These are phyloP conservation scores for Cylas formicarius DNA, from an alignment of 1,140 invertebrate species.

Conservation along the genomic window DNA sequence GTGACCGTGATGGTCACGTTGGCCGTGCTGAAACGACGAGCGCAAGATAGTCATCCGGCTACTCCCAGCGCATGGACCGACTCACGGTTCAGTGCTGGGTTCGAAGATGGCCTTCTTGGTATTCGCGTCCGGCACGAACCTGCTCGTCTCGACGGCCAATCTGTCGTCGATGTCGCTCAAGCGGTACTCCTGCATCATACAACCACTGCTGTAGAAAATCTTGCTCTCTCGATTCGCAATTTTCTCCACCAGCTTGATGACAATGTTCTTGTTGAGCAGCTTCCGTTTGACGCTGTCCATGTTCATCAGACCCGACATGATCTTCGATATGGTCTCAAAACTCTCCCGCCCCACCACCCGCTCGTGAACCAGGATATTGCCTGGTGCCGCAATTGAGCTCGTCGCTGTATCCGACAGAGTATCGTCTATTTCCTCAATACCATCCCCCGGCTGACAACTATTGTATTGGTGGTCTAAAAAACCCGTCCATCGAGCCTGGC, in stretches of 20 bases:
- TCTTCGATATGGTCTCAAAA: conserved; percentile 24
- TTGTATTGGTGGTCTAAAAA: no score
- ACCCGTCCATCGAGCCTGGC: no score
- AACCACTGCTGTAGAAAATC: conserved; percentile 21
- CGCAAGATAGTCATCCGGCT: not conserved
- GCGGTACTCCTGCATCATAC: conserved; percentile 20
- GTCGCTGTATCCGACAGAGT: no score
- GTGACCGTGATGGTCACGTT: conserved; percentile 24
- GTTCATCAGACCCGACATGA: conserved; percentile 26
- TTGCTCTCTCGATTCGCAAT: conserved; percentile 10
- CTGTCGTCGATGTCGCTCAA: conserved; percentile 10
- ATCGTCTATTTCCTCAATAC: no score
- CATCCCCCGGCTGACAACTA: no score
- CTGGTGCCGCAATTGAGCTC: no score
- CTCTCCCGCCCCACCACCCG: conserved; percentile 17
- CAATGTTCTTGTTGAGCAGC: conserved; percentile 17
- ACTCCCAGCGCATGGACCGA: not conserved
- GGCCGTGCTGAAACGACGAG: conserved; percentile 4
- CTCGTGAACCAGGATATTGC: conserved; percentile 18
- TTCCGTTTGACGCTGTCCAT: conserved; percentile 27
- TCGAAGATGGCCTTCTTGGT: conserved; percentile 18
- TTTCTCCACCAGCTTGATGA: conserved; percentile 22
- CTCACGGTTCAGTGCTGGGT: no score
- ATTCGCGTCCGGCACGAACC: conserved; percentile 23
- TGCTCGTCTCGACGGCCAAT: conserved; percentile 24